Percentiles rank a stretch among this genome's conserved stretches.
Evolutionary conservation across 2,797 vertebrate species (phyloP).

Genomic region (Hafferia zeledoni): DNA sequence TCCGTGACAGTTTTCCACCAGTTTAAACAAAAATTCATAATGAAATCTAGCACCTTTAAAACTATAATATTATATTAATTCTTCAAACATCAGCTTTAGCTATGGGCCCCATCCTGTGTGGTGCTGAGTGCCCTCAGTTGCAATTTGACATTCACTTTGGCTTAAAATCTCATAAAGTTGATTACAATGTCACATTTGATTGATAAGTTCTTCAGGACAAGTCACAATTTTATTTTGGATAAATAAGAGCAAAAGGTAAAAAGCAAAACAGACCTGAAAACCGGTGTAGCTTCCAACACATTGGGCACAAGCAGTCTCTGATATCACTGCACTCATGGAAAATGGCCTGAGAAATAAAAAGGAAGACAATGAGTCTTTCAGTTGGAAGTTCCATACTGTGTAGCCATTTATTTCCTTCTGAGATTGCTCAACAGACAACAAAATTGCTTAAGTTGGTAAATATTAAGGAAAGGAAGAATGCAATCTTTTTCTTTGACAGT

Average conservation of each 20-base stretch:
- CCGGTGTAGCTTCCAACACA: background rate
- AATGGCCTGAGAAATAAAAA: slow-evolving; percentile 13
- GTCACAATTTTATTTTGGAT: background rate
- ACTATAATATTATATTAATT: background rate
- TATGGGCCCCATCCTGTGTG: background rate
- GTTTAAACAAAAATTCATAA: background rate
- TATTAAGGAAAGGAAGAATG: slow-evolving; percentile 30
- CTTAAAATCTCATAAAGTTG: background rate
- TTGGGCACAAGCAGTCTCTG: background rate
- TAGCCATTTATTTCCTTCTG: slow-evolving; percentile 26
- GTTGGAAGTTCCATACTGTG: background rate
- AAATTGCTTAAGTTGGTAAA: slow-evolving; percentile 50
- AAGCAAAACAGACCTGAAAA: slow-evolving; percentile 1
- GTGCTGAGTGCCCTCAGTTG: background rate
- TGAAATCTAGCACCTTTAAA: background rate
- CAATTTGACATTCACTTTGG: background rate
- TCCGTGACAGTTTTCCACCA: background rate
- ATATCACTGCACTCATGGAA: background rate
- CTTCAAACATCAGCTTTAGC: background rate
- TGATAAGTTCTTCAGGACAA: background rate
- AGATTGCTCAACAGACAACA: slow-evolving; percentile 17
- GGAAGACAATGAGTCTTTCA: background rate
- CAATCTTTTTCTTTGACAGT: slow-evolving; percentile 16
- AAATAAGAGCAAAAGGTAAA: background rate
- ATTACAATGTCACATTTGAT: background rate